phyloP scores from a whole-genome alignment of 2,888 invertebrate genomes.

The Tetragonula carbonaria region DNA sequence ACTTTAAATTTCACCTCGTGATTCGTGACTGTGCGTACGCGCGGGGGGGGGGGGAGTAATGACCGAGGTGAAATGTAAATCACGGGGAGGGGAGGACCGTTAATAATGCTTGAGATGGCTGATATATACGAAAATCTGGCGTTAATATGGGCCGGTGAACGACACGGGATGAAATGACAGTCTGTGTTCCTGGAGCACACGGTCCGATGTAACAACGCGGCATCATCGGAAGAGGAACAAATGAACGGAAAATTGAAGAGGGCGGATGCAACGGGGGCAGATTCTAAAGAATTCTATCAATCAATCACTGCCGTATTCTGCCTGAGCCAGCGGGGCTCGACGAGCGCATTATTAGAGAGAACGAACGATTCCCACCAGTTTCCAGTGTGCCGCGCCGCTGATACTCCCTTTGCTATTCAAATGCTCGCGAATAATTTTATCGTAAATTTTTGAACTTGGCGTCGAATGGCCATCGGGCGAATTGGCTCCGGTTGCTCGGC shows the following conservation, averaged over 20 bases:
- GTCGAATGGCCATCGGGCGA: constrained; percentile 72
- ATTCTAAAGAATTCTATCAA: constrained; percentile 47
- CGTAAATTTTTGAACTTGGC: constrained; percentile 76
- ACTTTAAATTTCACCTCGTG: no score
- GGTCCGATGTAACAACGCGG: background rate
- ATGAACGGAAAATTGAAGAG: constrained; percentile 29
- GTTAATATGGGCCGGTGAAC: background rate
- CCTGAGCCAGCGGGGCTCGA: constrained; percentile 20
- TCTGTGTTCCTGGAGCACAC: background rate
- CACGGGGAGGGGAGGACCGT: background rate
- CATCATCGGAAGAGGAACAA: constrained; percentile 27
- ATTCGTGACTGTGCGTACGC: no score
- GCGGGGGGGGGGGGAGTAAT: background rate
- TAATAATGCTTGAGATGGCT: background rate
- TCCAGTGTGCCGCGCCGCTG: background rate
- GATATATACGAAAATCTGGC: background rate
- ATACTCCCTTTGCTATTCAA: constrained; percentile 64
- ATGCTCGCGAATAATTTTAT: constrained; percentile 74
- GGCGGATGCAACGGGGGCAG: background rate
- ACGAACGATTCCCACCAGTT: constrained; percentile 30
- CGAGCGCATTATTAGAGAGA: constrained; percentile 52
- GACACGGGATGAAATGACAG: background rate
- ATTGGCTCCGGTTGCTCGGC: constrained; percentile 76
- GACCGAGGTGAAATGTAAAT: background rate
- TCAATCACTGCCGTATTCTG: constrained; percentile 49